A percentile compares a stretch with the other conserved stretches of the same genome.
Conservation (phyloP, 2,797 vertebrate species). For the Trichosurus vulpecula region DNA sequence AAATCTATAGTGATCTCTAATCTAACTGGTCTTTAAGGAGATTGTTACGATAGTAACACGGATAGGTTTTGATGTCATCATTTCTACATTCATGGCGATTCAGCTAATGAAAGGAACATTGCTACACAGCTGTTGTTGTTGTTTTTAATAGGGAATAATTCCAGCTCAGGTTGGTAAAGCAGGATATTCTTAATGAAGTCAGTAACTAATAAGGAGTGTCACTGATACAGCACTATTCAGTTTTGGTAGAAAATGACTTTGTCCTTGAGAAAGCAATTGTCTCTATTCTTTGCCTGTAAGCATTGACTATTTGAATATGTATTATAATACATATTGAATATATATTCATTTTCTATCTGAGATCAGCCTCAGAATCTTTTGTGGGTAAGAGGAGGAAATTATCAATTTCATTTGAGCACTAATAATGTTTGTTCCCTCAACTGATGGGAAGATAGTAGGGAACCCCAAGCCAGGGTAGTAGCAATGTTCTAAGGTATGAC, state of each 20-base stretch:
- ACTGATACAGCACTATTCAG: background rate
- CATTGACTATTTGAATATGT: background rate
- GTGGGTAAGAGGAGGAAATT: background rate
- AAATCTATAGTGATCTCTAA: slow-evolving; percentile 79
- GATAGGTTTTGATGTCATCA: slow-evolving; percentile 74
- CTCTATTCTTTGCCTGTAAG: background rate
- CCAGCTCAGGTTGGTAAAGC: background rate
- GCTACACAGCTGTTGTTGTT: slow-evolving; percentile 49
- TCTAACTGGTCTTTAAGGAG: slow-evolving; percentile 75
- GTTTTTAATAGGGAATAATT: background rate
- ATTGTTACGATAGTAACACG: slow-evolving; percentile 64
- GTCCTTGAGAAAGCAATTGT: background rate
- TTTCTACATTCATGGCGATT: slow-evolving; percentile 60
- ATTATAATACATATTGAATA: background rate
- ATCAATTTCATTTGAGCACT: slow-evolving; percentile 14
- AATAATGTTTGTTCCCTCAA: slow-evolving; percentile 30
- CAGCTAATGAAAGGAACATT: slow-evolving; percentile 58
- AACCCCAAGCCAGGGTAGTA: background rate
- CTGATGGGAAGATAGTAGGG: slow-evolving; percentile 9
- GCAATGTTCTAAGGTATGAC: background rate
- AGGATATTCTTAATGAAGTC: slow-evolving; percentile 35
- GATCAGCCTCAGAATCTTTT: background rate
- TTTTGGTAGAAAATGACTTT: background rate
- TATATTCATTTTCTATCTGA: slow-evolving; percentile 1
- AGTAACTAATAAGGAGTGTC: slow-evolving; percentile 34